Base-by-base conservation (phyloP, 2,797 vertebrate species). In the Geotrypetes seraphini region DNA sequence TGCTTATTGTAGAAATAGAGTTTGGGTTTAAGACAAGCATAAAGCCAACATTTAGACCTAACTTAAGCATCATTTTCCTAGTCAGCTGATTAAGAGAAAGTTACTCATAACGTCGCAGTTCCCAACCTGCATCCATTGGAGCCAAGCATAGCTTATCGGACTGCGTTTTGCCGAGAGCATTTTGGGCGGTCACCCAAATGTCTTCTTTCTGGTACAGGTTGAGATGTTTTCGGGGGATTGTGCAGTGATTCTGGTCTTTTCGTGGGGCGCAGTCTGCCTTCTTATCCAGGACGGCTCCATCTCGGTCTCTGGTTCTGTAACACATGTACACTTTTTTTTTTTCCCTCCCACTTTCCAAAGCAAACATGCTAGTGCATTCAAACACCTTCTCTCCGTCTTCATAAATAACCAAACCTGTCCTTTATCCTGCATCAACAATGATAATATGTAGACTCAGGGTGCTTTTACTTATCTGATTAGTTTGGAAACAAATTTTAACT, bases 101-200 rank as follows among this genome's bases (percentile, higher is more conserved):
- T 20, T 25, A 22, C n/a, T n/a, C n/a, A n/a, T n/a, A n/a, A n/a
- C n/a, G n/a, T n/a, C n/a, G n/a, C n/a, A n/a, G n/a, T n/a, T n/a
- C n/a, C n/a, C n/a, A 55, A 95, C 94, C 90, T 7, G 87, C 63
- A 1, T 83, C 62, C 42, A 87, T 28, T n/a, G 92, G 93, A 15
- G 83, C 76, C 8, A 93, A 30, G 42, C 24, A 21, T 12, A 93
- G 40, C 1, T 11, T 57, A 10, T 53, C 16, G 0, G 80, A 83
- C 25, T 36, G 20, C 0, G 49, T 51, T 0, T 36, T 71, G 31
- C 92, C 91, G n/a, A 96, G 63, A 2, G 59, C 58, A 4, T 96
- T 98, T 47, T 44, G 33, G 4, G 68, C 86, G 7, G 60, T 77
- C 28, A 97, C 84, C 47, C 78, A 83, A 50, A 97, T 49, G 35